These are phyloP conservation scores for Corapipo altera DNA, from an alignment of 2,113 vertebrate species.

Conservation along the genomic window DNA sequence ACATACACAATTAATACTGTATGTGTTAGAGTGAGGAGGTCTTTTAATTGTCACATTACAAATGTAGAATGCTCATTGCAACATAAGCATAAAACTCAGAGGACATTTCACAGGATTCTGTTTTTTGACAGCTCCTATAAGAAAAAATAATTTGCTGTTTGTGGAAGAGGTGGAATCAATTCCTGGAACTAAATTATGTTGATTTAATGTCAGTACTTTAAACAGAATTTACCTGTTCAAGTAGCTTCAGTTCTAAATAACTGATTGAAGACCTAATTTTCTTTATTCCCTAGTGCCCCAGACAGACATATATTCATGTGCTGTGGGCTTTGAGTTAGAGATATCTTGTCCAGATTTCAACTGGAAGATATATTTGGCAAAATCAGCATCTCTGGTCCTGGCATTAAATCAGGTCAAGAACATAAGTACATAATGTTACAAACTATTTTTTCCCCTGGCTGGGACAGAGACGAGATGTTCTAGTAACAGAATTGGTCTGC, in stretches of 20 bases:
- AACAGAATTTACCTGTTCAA: not conserved
- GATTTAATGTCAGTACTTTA: not conserved
- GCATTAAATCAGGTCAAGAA: not conserved
- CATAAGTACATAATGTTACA: not conserved
- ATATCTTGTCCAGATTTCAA: not conserved
- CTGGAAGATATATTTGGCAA: not conserved
- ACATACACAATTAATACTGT: not conserved
- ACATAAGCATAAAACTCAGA: not conserved
- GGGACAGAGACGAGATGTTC: not conserved
- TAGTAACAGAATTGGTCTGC: not conserved
- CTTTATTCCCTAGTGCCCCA: not conserved
- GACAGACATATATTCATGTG: not conserved
- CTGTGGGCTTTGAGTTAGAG: not conserved
- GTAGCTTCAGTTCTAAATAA: not conserved
- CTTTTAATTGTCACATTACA: not conserved
- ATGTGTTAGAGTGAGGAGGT: not conserved
- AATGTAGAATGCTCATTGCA: not conserved
- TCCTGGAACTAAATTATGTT: not conserved
- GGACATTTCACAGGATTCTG: not conserved
- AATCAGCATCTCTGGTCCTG: not conserved
- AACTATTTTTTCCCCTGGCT: not conserved
- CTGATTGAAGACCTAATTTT: not conserved
- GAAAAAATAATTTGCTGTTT: not conserved
- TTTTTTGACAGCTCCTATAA: not conserved
- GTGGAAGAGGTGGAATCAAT: not conserved